These are phyloP conservation scores for Capromys pilorides DNA, from an alignment of 2,797 vertebrate species.

Conservation along the genomic window DNA sequence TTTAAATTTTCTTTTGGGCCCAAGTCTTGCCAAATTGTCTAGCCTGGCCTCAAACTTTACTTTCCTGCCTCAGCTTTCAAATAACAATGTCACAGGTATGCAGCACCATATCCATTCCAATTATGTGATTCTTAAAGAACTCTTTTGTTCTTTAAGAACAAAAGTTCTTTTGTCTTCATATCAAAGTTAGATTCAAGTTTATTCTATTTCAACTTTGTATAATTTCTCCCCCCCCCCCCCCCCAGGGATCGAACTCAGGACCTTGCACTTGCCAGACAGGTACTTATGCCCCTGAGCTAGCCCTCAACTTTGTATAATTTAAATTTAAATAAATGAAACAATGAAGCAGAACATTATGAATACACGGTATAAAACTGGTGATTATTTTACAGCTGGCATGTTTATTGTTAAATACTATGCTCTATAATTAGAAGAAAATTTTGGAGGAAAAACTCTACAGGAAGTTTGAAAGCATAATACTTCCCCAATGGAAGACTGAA, in stretches of 20 bases:
- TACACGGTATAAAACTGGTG: constrained; percentile 10
- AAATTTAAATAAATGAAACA: constrained; percentile 21
- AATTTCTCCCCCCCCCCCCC: not conserved
- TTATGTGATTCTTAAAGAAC: not conserved
- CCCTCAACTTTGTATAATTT: constrained; percentile 40
- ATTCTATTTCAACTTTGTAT: constrained; percentile 32
- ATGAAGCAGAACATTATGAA: not conserved
- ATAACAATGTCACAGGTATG: not conserved
- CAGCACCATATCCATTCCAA: not conserved
- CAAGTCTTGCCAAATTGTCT: not conserved
- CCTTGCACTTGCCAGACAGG: too few relatives aligned
- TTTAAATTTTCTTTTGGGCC: not conserved
- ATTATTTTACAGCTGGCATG: not conserved
- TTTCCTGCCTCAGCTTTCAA: not conserved
- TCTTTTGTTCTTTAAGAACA: too few relatives aligned
- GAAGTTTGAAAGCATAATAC: not conserved
- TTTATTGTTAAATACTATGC: constrained; percentile 11
- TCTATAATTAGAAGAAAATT: constrained; percentile 49
- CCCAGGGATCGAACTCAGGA: too few relatives aligned
- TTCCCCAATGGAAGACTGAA: constrained; percentile 9
- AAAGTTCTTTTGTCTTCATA: not conserved
- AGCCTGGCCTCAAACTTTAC: not conserved
- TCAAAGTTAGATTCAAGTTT: constrained; percentile 23
- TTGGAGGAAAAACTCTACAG: not conserved
- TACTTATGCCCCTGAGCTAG: too few relatives aligned